Evolutionary conservation across 2,113 vertebrate species (phyloP), one percentile per base, ranked within the genome.

Genomic region (Sorex fumeus): DNA sequence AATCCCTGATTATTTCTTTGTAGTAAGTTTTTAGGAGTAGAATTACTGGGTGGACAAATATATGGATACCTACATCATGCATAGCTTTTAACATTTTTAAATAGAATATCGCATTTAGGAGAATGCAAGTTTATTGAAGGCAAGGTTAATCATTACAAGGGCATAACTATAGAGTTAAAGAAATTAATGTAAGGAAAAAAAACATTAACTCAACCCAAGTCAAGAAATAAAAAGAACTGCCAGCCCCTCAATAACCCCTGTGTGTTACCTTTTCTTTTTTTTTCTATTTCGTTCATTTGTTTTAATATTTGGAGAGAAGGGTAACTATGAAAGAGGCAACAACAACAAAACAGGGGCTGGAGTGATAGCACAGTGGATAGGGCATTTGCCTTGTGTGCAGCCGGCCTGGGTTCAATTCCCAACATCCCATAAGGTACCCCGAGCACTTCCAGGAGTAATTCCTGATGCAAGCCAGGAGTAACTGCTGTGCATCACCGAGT

Each of bases 131-230:
- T 40, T 40, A 40, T 40, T 40, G 7, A 4, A 40, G 40, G 40
- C 40, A 40, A 40, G 3, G 40, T 40, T 40, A 40, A 40, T 40
- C 3, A 40, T 40, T 89, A 25, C 30, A 75, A 40, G 40, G 40
- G 40, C 16, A 62, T 84, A 87, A 88, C 25, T 88, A 77, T 79
- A 53, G 36, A 93, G 15, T 57, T 64, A 74, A 85, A 72, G 19
- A 80, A 91, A 81, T 91, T 88, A 93, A 45, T 93, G 16, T 90
- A 86, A 91, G 88, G 70, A 67, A 40, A 92, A 75, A 53, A 92
- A 28, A 27, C 34, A 67, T 43, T 64, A 64, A 57, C 84, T 84
- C 47, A 92, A 72, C 43, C 8, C 8, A 84, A 7, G 18, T 92
- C 66, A 86, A 91, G 57, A 88, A 82, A 87, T 91, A 21, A 4